Evolutionary conservation across 2,888 invertebrate species (phyloP).

Genomic region (Tetropium fuscum): DNA sequence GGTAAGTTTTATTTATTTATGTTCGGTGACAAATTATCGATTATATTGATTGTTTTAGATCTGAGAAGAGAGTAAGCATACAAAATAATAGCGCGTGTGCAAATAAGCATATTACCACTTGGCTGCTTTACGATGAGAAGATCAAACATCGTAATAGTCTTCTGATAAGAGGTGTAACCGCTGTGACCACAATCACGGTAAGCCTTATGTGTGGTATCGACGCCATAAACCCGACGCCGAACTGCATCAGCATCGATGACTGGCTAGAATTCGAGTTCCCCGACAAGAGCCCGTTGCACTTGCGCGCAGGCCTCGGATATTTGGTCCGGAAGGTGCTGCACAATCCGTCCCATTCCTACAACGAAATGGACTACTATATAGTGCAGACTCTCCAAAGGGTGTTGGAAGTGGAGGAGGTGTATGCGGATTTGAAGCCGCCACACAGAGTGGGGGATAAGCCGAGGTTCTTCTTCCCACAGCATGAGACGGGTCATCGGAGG

Average conservation of each 20-base stretch:
- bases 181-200: conserved; percentile 85
- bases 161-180: conserved; percentile 82
- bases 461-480: conserved; percentile 66
- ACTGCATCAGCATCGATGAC: conserved; percentile 53
- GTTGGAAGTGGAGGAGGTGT: conserved; percentile 78
- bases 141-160: conserved; percentile 77
- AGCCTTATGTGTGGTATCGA: conserved; percentile 55
- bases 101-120: conserved; percentile 71
- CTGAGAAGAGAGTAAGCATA: conserved; percentile 73
- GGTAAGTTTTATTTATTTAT: too few relatives aligned
- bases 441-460: conserved; percentile 82
- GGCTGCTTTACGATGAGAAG: conserved; percentile 91
- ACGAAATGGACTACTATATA: conserved; percentile 67
- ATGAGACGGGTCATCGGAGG: conserved; percentile 9
- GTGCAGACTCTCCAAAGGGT: conserved; percentile 73
- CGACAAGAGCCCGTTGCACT: conserved; percentile 42
- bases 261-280: conserved; percentile 56
- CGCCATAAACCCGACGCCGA: conserved; percentile 43
- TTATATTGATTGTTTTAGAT: conserved; percentile 61
- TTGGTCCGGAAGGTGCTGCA: conserved; percentile 67
- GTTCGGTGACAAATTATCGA: too few relatives aligned
- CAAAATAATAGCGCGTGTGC: conserved; percentile 72
- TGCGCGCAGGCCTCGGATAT: conserved; percentile 47
- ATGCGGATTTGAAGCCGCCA: conserved; percentile 77
- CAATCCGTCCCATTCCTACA: conserved; percentile 71